Conservation (phyloP, 2,113 vertebrate genomes). For the Indri indri region DNA sequence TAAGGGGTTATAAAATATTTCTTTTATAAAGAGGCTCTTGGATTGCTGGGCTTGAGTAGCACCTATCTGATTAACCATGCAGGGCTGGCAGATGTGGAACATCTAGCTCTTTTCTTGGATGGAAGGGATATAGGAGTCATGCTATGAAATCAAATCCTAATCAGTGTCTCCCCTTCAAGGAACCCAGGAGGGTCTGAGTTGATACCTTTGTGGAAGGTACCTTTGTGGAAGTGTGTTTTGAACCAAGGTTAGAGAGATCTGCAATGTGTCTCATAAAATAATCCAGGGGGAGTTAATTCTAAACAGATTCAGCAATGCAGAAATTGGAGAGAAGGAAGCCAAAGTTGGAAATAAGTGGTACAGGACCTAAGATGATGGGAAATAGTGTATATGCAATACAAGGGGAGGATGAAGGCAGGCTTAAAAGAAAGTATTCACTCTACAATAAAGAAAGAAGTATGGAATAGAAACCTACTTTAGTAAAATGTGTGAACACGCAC, state of each 20-base stretch:
- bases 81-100: background rate
- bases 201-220: no score
- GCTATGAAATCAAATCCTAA: background rate
- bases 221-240: background rate
- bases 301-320: background rate
- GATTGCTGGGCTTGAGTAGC: background rate
- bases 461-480: background rate
- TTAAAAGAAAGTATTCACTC: background rate
- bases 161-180: background rate
- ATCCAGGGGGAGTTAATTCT: background rate
- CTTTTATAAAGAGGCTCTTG: background rate
- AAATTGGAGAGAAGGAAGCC: background rate
- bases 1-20: conserved; percentile 15
- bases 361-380: background rate
- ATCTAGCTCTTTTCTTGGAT: background rate
- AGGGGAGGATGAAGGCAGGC: background rate
- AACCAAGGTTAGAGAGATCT: background rate
- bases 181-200: background rate
- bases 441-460: background rate
- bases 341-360: background rate
- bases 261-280: background rate
- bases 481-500: background rate
- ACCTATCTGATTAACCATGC: background rate
- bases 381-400: background rate
- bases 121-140: background rate